phyloP scores from a whole-genome alignment of 2,888 invertebrate genomes.

The Catocala nupta region DNA sequence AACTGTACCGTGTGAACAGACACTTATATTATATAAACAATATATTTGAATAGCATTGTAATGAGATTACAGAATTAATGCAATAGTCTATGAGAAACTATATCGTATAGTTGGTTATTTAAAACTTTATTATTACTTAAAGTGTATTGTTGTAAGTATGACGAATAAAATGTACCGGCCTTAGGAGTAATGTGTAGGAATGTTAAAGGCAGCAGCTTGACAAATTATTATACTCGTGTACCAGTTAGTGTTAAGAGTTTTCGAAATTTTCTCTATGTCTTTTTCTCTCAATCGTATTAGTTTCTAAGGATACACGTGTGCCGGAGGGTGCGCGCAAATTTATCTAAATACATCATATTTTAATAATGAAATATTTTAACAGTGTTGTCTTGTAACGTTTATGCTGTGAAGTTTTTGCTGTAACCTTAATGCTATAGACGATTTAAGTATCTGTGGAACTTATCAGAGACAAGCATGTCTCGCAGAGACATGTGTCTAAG shows the following conservation, averaged over 20 bases:
- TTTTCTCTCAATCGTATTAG: slow-evolving; percentile 82
- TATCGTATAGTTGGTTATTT: slow-evolving; percentile 77
- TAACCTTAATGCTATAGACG: slow-evolving; percentile 38
- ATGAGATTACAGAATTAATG: slow-evolving; percentile 72
- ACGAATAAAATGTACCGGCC: slow-evolving; percentile 82
- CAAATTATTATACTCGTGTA: slow-evolving; percentile 74
- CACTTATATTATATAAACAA: slow-evolving; percentile 12
- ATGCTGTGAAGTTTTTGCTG: slow-evolving; percentile 16
- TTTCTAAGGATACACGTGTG: slow-evolving; percentile 67
- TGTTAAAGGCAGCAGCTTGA: slow-evolving; percentile 77
- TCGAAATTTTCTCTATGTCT: slow-evolving; percentile 83
- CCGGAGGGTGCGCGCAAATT: slow-evolving; percentile 36
- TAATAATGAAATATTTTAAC: slow-evolving; percentile 69
- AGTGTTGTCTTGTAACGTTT: slow-evolving; percentile 61
- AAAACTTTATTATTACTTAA: slow-evolving; percentile 77
- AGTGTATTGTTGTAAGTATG: slow-evolving; percentile 81
- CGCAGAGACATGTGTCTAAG: slow-evolving; percentile 17
- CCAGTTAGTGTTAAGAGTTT: slow-evolving; percentile 78
- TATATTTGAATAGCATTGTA: slow-evolving; percentile 45
- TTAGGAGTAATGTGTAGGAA: slow-evolving; percentile 80
- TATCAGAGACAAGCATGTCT: slow-evolving; percentile 18
- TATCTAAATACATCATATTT: slow-evolving; percentile 61
- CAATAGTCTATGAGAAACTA: slow-evolving; percentile 71
- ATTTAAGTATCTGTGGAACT: slow-evolving; percentile 20
- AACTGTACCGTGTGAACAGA: slow-evolving; percentile 15